Conservation (phyloP, 2,888 invertebrate species). For the Vanessa cardui region DNA sequence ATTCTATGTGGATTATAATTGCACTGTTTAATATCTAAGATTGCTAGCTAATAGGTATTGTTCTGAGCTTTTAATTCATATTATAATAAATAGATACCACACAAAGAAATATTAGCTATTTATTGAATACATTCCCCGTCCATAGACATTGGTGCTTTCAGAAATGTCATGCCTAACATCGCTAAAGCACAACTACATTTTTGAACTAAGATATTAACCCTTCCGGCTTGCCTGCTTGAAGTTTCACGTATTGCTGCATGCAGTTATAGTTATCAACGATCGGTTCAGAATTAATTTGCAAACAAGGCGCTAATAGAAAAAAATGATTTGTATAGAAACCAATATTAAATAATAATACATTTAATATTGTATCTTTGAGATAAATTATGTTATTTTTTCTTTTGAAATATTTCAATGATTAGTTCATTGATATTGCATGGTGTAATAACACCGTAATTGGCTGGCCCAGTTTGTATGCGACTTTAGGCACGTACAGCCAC, state of each 20-base stretch:
- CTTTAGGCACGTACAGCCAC: slow-evolving; percentile 60
- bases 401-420: slow-evolving; percentile 32
- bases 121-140: too few species aligned
- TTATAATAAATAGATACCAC: too few species aligned
- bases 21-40: too few species aligned
- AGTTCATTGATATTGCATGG: slow-evolving; percentile 30
- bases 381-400: slow-evolving; percentile 19
- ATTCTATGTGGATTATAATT: too few species aligned
- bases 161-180: too few species aligned
- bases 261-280: too few species aligned
- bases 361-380: slow-evolving; percentile 6
- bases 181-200: too few species aligned
- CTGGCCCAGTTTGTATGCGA: slow-evolving; percentile 58
- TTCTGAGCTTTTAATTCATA: too few species aligned
- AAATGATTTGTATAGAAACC: slow-evolving; percentile 2
- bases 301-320: too few species aligned
- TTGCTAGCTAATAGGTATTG: too few species aligned
- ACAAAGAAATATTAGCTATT: not conserved
- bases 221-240: too few species aligned
- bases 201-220: not conserved
- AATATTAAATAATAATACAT: slow-evolving; percentile 2
- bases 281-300: not conserved
- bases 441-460: slow-evolving; percentile 54
- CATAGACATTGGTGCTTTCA: too few species aligned
- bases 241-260: not conserved